A percentile compares a stretch with the other conserved stretches of the same genome.
These are phyloP conservation scores for Lycia hirtaria DNA, from an alignment of 2,888 invertebrate species.

Conservation along the genomic window DNA sequence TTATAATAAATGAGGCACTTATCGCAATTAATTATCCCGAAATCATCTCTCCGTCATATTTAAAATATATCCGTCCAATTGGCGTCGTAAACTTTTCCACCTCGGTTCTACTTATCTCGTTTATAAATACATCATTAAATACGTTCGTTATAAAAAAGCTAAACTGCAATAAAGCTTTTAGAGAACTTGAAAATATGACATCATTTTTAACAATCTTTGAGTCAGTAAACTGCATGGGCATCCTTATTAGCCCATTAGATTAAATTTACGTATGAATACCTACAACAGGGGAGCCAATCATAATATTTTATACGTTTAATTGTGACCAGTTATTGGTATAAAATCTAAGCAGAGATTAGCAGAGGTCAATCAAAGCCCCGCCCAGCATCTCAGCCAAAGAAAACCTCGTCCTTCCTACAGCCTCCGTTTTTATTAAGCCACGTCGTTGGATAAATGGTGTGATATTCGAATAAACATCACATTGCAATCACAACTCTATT, in stretches of 20 bases:
- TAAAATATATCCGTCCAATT: slow-evolving; percentile 6
- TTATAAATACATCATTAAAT: slow-evolving; percentile 25
- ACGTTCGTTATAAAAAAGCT: slow-evolving; percentile 24
- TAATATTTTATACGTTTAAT: slow-evolving; percentile 67
- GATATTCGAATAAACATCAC: slow-evolving; percentile 20
- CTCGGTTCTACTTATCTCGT: slow-evolving; percentile 17
- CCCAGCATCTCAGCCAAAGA: slow-evolving; percentile 38
- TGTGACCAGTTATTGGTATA: slow-evolving; percentile 51
- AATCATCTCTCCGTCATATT: slow-evolving; percentile 14
- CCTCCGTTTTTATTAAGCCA: slow-evolving; percentile 18
- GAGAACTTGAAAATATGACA: slow-evolving; percentile 36
- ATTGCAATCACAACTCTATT: slow-evolving; percentile 24
- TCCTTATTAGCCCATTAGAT: slow-evolving; percentile 47
- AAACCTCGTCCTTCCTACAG: slow-evolving; percentile 14
- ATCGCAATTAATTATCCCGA: slow-evolving; percentile 13
- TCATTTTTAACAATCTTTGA: slow-evolving; percentile 43
- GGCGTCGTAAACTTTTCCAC: slow-evolving; percentile 14
- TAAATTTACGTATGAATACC: slow-evolving; percentile 44
- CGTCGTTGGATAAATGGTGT: slow-evolving; percentile 25
- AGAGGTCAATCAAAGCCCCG: slow-evolving; percentile 37
- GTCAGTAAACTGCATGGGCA: slow-evolving; percentile 47
- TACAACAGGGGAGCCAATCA: slow-evolving; percentile 57
- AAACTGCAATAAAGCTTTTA: slow-evolving; percentile 31
- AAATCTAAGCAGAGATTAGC: slow-evolving; percentile 48
- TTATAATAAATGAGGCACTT: slow-evolving; percentile 23